These are phyloP conservation scores for Cheirogaleus major DNA, from an alignment of 2,797 vertebrate species.

Conservation along the genomic window DNA sequence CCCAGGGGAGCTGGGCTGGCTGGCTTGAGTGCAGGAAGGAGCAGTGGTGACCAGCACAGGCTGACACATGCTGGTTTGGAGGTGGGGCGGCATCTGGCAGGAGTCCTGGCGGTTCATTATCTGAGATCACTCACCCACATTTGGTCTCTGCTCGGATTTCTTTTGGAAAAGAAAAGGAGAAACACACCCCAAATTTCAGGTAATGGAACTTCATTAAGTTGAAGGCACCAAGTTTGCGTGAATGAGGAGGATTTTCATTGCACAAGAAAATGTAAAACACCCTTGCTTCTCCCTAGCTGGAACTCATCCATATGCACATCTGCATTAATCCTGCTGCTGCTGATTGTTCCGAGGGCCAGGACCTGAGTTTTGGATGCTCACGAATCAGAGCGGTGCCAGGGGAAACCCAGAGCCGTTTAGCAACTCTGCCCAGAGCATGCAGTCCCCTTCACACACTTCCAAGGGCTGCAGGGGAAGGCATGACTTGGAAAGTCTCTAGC, in stretches of 20 bases:
- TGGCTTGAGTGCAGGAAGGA: background rate
- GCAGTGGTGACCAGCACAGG: background rate
- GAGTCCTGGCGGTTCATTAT: background rate
- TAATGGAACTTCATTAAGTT: conserved; percentile 11
- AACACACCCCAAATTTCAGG: background rate
- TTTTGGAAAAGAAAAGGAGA: background rate
- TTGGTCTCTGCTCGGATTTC: conserved; percentile 12
- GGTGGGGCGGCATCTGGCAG: background rate
- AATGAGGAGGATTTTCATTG: background rate
- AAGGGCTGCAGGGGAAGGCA: background rate
- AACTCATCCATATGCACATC: background rate
- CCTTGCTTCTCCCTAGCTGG: background rate
- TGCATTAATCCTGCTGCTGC: background rate
- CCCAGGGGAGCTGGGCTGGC: background rate
- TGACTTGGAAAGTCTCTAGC: background rate
- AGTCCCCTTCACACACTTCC: background rate
- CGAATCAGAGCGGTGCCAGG: background rate
- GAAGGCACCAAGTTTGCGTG: background rate
- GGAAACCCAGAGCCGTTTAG: conserved; percentile 42
- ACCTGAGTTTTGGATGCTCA: conserved; percentile 10
- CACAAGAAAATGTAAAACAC: background rate
- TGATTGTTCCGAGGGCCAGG: background rate
- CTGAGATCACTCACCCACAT: background rate
- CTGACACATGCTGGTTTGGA: background rate
- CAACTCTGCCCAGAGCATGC: background rate